Evolutionary conservation across 1,140 invertebrate genomes (phyloP), one percentile per base, ranked within the genome.

Genomic region (Maniola jurtina): DNA sequence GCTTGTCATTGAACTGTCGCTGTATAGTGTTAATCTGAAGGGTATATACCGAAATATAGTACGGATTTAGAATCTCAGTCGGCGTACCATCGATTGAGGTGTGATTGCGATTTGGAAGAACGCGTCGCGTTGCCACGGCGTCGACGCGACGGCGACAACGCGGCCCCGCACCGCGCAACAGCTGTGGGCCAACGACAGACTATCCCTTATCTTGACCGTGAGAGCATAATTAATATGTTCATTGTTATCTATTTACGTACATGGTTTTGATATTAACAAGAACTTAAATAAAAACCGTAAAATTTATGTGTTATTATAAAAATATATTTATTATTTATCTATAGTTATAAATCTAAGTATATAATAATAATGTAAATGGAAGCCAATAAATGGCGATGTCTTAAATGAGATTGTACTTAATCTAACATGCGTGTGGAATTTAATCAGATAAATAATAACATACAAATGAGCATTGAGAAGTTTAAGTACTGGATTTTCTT

Each of bases 171-270:
- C 77, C 77, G 75, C 81, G 76, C 81, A 84, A 83, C 83, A 84
- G 83, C 10, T 84, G 84, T 78, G 78, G 73, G 70, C 74, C 77
- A 79, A 48, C 65, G 54, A 67, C 68, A 68, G 62, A 73, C 65
- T 80, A 75, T 86, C 79, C 74, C 67, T 84, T 86, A 84, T 86
- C 77, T 86, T 87, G 76, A 89, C 84, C 84, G 87, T 89, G 86
- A 89, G 87, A 84, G 70, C 70, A 79, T 81, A 77, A 71, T 75
- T 76, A 75, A 67, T 75, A 71, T 71, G 66, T 69, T 70, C 60
- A 60, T 67, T 66, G 40, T 61, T 67, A 67, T 61, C 40, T 67
- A 61, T 67, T 48, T 61, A 60, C 42, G 33, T 61, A 60, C 40
- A 54, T 60, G 15, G 42, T 66, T 47, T 1, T 47, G 14, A 60